Evolutionary conservation across 1,140 invertebrate species (phyloP), one percentile per base, ranked within the genome.

Genomic region (Anadara kagoshimensis): DNA sequence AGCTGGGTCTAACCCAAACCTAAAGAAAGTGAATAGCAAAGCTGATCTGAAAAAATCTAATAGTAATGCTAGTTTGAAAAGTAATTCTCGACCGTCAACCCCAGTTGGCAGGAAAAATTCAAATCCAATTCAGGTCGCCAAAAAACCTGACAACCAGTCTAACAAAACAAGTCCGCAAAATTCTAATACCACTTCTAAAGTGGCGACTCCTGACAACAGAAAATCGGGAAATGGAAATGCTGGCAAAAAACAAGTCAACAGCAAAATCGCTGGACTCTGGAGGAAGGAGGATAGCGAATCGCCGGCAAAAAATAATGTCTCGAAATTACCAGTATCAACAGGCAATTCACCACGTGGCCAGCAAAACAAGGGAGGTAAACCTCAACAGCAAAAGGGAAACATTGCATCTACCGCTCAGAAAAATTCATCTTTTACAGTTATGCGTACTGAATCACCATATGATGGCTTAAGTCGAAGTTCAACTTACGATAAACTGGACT

Each of bases 231-330:
- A 69, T 22, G 67, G 68, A 14, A 45, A 67, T 54, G 68, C 59
- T 26, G 78, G 78, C 5, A 90, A 92, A 16, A 87, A 94, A 82
- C 93, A 94, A 74, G 93, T 95, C 1, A 93, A 94, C 1, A 96
- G 95, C 86, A 96, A 95, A 86, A 96, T 97, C 51, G 94, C 95
- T 0, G 94, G 92, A 82, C 90, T 97, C 16, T 97, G 95, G 95
- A 97, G 95, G 79, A 94, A 92, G 80, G 94, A 85, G 18, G 78
- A 80, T 22, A 65, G 51, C 22, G 61, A 67, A 49, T 22, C 7
- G 11, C 62, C 47, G 22, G 24, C 29, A 56, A 74, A 64, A 20
- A 43, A 45, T 5, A 73, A 26, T 18, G 70, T 61, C 4, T 84
- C 83, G 43, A 80, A 73, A 69, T 67, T 84, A 12, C 81, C 81